These are phyloP conservation scores for Aphaenogaster ashmeadi DNA, from an alignment of 1,140 invertebrate genomes.

Conservation along the genomic window DNA sequence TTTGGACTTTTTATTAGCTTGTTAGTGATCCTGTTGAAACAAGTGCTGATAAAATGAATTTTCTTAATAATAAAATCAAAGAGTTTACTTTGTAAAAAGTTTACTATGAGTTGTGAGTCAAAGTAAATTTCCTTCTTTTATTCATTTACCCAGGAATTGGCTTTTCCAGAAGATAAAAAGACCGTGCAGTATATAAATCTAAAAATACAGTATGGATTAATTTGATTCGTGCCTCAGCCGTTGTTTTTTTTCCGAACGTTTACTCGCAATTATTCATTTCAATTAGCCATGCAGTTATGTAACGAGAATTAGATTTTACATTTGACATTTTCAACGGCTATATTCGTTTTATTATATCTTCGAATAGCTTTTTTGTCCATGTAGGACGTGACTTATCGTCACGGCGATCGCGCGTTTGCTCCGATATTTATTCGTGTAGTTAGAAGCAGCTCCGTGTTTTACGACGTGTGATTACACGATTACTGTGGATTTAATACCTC, in stretches of 20 bases:
- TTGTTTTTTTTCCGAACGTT: neutral
- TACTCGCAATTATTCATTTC: conserved; percentile 41
- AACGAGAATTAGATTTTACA: conserved; percentile 41
- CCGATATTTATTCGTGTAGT: conserved; percentile 32
- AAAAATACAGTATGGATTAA: conserved; percentile 48
- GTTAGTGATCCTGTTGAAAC: neutral
- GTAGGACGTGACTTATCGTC: conserved; percentile 55
- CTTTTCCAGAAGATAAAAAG: neutral
- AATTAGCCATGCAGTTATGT: conserved; percentile 47
- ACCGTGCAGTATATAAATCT: neutral
- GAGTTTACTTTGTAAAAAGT: conserved; percentile 31
- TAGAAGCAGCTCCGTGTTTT: conserved; percentile 23
- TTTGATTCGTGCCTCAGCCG: conserved; percentile 34
- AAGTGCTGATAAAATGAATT: conserved; percentile 27
- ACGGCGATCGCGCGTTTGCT: neutral
- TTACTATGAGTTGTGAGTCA: conserved; percentile 43
- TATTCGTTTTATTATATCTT: conserved; percentile 29
- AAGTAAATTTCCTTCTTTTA: conserved; percentile 46
- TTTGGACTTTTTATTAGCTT: neutral
- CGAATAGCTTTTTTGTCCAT: neutral
- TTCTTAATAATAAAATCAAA: neutral
- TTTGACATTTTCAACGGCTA: conserved; percentile 1
- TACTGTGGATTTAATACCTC: conserved; percentile 37
- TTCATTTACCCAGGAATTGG: neutral
- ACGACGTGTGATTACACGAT: conserved; percentile 32